Evolutionary conservation across 2,797 vertebrate species (phyloP), one percentile per base, ranked within the genome.

Genomic region (Cirrhinus mrigala): DNA sequence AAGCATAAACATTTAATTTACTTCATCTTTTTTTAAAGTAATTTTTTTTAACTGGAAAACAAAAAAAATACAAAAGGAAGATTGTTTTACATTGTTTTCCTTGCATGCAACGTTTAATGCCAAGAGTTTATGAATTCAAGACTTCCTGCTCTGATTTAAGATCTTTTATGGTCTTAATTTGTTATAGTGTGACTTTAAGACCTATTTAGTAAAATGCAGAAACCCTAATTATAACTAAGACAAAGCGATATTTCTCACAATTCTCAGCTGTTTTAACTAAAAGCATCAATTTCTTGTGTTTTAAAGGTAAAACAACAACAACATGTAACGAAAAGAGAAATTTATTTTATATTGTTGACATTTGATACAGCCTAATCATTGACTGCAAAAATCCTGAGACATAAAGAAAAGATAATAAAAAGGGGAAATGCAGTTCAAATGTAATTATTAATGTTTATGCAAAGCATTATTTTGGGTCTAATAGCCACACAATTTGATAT

Each of bases 271-370:
- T 37, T 37, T 37, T 37, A 4, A 37, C 4, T 37, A 52, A 22
- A 40, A 6, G 27, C 27, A 56, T 10, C 0, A 3, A 33, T 66
- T 18, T n/a, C 10, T 29, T 52, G 11, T 16, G 24, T 16, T 74
- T 44, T 29, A 82, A 27, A 75, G 50, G 37, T 50, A 76, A 66
- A 29, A 75, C 18, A 58, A 20, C 18, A 58, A 20, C 27, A 77
- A 27, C 4, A 2, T 29, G 44, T 64, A 56, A 48, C 69, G 66
- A 85, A 86, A 88, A 70, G 33, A 20, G 6, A 9, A 6, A 73
- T 84, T 83, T 80, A 68, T 62, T 81, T 75, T 1, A 40, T 83
- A 46, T 66, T 40, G 5, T 33, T 64, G 54, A 64, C 70, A 54
- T 37, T 48, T 66, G 27, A 76, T 46, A 54, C n/a, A 52, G 44